These are phyloP conservation scores for Eubasilissa regina DNA, from an alignment of 1,140 invertebrate species.

Conservation along the genomic window DNA sequence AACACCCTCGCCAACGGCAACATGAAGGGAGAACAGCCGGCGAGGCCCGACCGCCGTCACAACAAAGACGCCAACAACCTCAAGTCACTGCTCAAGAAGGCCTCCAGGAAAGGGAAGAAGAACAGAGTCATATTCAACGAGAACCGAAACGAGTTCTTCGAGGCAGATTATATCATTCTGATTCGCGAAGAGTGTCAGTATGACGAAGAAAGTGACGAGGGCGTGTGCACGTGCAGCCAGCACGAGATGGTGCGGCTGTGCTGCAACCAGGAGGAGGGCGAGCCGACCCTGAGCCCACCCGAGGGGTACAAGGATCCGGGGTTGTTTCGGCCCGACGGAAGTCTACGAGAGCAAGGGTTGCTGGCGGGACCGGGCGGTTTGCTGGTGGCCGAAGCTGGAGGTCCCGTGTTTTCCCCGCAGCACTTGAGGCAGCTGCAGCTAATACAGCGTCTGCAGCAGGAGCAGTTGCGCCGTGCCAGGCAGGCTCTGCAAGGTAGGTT, in stretches of 20 bases:
- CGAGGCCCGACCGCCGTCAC: conserved; percentile 67
- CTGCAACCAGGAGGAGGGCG: conserved; percentile 73
- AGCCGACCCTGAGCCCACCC: conserved; percentile 88
- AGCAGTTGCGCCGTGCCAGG: conserved; percentile 77
- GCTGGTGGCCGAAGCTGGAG: conserved; percentile 73
- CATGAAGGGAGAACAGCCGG: conserved; percentile 69
- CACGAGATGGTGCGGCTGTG: conserved; percentile 77
- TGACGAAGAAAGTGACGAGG: conserved; percentile 80
- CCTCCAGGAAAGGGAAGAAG: conserved; percentile 69
- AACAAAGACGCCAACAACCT: conserved; percentile 71
- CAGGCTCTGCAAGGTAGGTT: conserved; percentile 38
- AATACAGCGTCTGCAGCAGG: conserved; percentile 72
- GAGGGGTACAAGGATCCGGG: conserved; percentile 86
- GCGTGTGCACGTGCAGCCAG: conserved; percentile 84
- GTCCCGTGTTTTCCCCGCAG: conserved; percentile 75
- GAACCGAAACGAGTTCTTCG: conserved; percentile 89
- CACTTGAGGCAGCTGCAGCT: conserved; percentile 74
- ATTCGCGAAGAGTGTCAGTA: conserved; percentile 88
- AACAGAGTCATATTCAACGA: conserved; percentile 89
- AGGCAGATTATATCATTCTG: conserved; percentile 89
- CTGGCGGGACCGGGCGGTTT: conserved; percentile 71
- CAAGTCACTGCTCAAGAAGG: conserved; percentile 70
- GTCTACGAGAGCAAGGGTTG: conserved; percentile 68
- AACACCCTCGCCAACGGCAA: conserved; percentile 58
- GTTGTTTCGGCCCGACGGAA: conserved; percentile 70